Base-by-base conservation (phyloP, 92 coral and sea anemone genomes). In the Ricordea florida region DNA sequence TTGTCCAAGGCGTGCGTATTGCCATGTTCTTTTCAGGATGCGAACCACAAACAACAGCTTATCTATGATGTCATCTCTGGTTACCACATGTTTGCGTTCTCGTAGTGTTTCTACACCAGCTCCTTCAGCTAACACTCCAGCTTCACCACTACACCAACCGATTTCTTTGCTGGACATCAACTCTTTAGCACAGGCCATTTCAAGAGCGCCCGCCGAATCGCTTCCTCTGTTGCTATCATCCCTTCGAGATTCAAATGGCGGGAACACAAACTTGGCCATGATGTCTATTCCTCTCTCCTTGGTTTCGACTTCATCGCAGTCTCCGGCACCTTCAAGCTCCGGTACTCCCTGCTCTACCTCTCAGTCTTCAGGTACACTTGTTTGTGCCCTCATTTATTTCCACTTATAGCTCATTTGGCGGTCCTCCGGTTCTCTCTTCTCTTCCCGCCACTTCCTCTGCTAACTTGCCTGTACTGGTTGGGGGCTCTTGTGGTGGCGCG, bases 11-110 rank as follows among this genome's bases (percentile, higher is more conserved):
- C 14, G 13, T 15, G 52, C 52, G 14, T 16, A 37, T 72, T n/a
- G 25, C 14, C 18, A 27, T 25, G 7, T 33, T 28, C 14, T 45
- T 18, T 27, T 26, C 27, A 14, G 16, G 43, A 18, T 23, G 2
- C 49, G 57, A 8, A 5, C 27, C 7, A 66, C 61, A 4, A 46
- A 66, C 59, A 66, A 47, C 74, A 66, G 74, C 49, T 11, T 0
- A 59, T 44, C 60, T 10, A 31, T 44, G 10, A 66, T 66, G 42
- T 10, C 3, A 3, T 45, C 20, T 22, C 20, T 42, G 24, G 20
- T 27, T n/a, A 56, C 18, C 22, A 43, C 17, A 11, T 18, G 20
- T 42, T 46, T 42, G 6, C 10, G 10, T 29, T 44, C 21, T 4
- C 30, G 27, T 3, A 56, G 45, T 17, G 37, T 16, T 33, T 69